Evolutionary conservation across 2,797 vertebrate species (phyloP).

Genomic region (Sebastolobus alascanus): DNA sequence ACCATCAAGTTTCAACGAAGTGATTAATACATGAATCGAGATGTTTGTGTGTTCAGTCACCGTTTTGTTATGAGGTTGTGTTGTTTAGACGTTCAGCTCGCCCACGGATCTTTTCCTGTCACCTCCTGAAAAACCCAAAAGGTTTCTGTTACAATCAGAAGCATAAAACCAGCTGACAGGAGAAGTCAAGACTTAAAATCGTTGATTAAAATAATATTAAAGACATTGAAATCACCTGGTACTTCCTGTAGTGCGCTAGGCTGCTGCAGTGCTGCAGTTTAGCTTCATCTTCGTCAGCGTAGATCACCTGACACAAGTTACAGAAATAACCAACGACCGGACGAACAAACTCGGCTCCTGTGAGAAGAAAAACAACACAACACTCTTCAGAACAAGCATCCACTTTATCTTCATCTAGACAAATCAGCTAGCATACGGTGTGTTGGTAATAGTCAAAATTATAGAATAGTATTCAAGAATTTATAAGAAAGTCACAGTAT

Average conservation of each 20-base stretch:
- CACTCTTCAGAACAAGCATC: too few species aligned
- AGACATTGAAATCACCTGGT: conserved; percentile 52
- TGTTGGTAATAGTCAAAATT: too few species aligned
- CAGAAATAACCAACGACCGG: conserved; percentile 84
- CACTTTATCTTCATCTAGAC: too few species aligned
- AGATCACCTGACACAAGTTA: conserved; percentile 82
- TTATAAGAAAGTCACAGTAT: too few species aligned
- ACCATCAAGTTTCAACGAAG: background rate
- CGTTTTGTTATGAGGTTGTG: background rate
- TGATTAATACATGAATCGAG: background rate
- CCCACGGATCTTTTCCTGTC: conserved; percentile 59
- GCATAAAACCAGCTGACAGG: background rate
- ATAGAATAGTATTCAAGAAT: too few species aligned
- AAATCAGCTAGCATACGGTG: too few species aligned
- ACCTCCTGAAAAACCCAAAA: conserved; percentile 51
- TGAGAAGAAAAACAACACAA: background rate
- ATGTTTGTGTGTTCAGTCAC: background rate
- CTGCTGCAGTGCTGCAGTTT: conserved; percentile 83
- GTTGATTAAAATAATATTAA: too few species aligned
- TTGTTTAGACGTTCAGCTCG: conserved; percentile 25
- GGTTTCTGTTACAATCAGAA: background rate
- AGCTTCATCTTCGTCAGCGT: conserved; percentile 81
- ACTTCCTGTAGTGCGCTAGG: conserved; percentile 77
- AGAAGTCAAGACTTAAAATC: background rate
- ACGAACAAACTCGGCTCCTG: conserved; percentile 81